Evolutionary conservation across 2,113 vertebrate genomes (phyloP), one percentile per base, ranked within the genome.

Genomic region (Myxocyprinus asiaticus): DNA sequence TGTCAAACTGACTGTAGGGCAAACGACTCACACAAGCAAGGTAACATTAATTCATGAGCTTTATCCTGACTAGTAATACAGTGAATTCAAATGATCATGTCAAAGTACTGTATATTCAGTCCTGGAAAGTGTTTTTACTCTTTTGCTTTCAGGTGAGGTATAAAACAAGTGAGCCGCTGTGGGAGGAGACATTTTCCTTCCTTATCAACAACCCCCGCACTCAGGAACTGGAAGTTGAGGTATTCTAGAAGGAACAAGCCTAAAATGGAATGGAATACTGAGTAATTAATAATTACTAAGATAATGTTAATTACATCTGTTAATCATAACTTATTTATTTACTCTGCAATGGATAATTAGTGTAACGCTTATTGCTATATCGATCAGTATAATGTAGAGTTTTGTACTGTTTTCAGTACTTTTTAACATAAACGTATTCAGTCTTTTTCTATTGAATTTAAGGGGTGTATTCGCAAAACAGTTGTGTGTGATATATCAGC

Each of bases 181-280:
- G 98, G 98, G 98, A 99, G 74, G 97, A 99, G 59, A 92, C 94
- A 11, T 97, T 98, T 77, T 95, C 94, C 44, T 99, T 99, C 89
- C 96, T 97, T 50, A 89, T 99, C 64, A 97, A 98, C 88, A 96
- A 99, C 85, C 98, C 98, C 44, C 95, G 85, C 85, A 92, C 93
- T 80, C 96, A 98, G 89, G 95, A 97, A 74, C 95, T 99, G 0
- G 95, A 97, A 85, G 87, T 99, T 50, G 96, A 99, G 96, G 98
- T 99, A 93, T 2, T 43, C 14, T 15, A 12, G 7, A 61, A n/a
- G 22, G 3, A 14, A 67, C 1, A 17, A 9, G 0, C 50, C 22
- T 33, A 42, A 53, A 33, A 65, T 47, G 4, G 47, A 44, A 2
- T 9, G 7, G 7, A 47, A 15, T 66, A 43, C 3, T 53, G 12